Percentiles rank a stretch among this genome's conserved stretches.
These are phyloP conservation scores for Hyposmocoma kahamanoa DNA, from an alignment of 1,140 invertebrate genomes.

Conservation along the genomic window DNA sequence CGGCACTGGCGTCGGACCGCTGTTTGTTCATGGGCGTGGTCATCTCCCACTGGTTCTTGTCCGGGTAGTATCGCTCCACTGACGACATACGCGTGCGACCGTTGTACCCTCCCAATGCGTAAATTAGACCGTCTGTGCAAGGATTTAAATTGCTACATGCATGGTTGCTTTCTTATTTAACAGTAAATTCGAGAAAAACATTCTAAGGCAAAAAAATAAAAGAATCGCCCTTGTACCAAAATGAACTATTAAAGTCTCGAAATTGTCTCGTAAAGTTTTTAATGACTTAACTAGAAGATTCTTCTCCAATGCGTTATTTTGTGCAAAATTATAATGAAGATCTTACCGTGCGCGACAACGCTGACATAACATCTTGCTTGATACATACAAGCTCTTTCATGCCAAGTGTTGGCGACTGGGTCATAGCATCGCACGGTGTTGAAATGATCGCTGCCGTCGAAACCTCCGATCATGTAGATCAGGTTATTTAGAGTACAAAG, in stretches of 20 bases:
- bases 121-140: conserved; percentile 77
- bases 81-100: conserved; percentile 80
- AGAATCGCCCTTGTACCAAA: too few relatives aligned
- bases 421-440: conserved; percentile 81
- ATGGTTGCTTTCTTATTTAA: too few relatives aligned
- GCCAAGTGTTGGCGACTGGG: conserved; percentile 77
- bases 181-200: too few relatives aligned
- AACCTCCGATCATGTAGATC: conserved; percentile 86
- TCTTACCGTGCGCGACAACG: conserved; percentile 77
- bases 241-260: too few relatives aligned
- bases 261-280: too few relatives aligned
- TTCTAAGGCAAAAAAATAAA: too few relatives aligned
- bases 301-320: too few relatives aligned
- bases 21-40: conserved; percentile 80
- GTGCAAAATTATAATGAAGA: neutral
- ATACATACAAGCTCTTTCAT: conserved; percentile 83
- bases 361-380: conserved; percentile 85
- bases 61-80: conserved; percentile 76
- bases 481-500: conserved; percentile 78
- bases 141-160: too few relatives aligned
- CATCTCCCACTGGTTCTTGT: conserved; percentile 80
- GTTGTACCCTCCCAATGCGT: conserved; percentile 84
- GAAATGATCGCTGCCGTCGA: conserved; percentile 82
- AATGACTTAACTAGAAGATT: too few relatives aligned
- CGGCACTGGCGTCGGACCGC: conserved; percentile 80